Conservation (phyloP, 2,113 vertebrate species). For the Halcyon senegalensis region DNA sequence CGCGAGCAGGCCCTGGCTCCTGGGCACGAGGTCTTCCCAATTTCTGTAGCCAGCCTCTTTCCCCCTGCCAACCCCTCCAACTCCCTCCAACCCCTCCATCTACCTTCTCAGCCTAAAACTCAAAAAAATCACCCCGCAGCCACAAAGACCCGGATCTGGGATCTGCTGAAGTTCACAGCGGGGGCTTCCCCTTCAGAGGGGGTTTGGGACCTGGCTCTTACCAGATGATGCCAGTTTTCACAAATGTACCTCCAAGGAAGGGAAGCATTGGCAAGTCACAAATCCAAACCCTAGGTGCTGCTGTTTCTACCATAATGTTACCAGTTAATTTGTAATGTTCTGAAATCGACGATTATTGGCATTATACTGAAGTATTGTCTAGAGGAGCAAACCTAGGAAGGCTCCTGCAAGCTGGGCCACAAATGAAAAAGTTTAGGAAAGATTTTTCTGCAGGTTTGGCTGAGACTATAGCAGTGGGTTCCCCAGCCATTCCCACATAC, state of each 20-base stretch:
- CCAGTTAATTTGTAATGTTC: background rate
- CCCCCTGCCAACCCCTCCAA: background rate
- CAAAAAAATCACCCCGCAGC: background rate
- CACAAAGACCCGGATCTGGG: background rate
- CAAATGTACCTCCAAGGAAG: background rate
- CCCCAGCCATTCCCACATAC: background rate
- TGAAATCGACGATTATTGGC: background rate
- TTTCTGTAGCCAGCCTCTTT: background rate
- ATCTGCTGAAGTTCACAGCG: background rate
- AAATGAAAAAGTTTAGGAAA: background rate
- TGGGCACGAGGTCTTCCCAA: rapidly evolving
- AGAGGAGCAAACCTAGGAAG: background rate
- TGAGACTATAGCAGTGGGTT: background rate
- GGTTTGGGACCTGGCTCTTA: background rate
- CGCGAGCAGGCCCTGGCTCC: no score
- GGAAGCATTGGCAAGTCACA: background rate
- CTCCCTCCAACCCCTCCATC: background rate
- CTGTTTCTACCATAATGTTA: background rate
- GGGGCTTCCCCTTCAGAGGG: background rate
- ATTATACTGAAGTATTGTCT: background rate
- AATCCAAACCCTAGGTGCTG: background rate
- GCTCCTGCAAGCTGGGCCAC: background rate
- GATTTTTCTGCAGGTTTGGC: background rate
- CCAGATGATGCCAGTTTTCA: background rate
- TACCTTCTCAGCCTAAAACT: background rate